These are phyloP conservation scores for Drosophila bipectinata DNA, from an alignment of 1,140 invertebrate genomes.

Conservation along the genomic window DNA sequence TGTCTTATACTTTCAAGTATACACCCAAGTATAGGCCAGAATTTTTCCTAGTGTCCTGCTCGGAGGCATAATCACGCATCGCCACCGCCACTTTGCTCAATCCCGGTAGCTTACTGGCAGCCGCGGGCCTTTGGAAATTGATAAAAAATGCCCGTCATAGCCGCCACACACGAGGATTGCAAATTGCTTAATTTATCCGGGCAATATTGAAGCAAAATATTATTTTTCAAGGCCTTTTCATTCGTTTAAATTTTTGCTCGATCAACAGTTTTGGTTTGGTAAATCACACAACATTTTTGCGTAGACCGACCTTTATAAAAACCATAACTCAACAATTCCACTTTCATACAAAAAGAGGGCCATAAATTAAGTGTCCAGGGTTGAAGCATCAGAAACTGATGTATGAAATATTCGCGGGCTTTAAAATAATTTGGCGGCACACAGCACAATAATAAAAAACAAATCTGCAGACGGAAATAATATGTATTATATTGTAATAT, in stretches of 20 bases:
- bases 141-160: slow-evolving; percentile 58
- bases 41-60: slow-evolving; percentile 1
- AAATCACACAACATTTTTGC: slow-evolving; percentile 25
- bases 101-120: slow-evolving; percentile 58
- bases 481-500: slow-evolving; percentile 78
- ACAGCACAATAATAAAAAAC: slow-evolving; percentile 59
- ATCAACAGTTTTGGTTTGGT: slow-evolving; percentile 23
- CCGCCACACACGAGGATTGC: slow-evolving; percentile 34
- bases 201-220: not conserved
- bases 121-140: slow-evolving; percentile 51
- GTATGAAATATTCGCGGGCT: slow-evolving; percentile 30
- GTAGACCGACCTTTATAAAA: slow-evolving; percentile 8
- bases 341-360: not conserved
- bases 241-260: not conserved
- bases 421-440: slow-evolving; percentile 59
- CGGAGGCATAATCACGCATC: slow-evolving; percentile 52
- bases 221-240: not conserved
- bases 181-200: slow-evolving; percentile 57
- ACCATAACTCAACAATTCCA: slow-evolving; percentile 19
- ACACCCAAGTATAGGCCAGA: too few species aligned
- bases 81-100: slow-evolving; percentile 66
- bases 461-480: slow-evolving; percentile 57
- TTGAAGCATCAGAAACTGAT: slow-evolving; percentile 31
- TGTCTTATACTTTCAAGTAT: not conserved
- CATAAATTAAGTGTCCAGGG: slow-evolving; percentile 49